Conservation (phyloP, 2,113 vertebrate genomes). For the Beaufortia kweichowensis region DNA sequence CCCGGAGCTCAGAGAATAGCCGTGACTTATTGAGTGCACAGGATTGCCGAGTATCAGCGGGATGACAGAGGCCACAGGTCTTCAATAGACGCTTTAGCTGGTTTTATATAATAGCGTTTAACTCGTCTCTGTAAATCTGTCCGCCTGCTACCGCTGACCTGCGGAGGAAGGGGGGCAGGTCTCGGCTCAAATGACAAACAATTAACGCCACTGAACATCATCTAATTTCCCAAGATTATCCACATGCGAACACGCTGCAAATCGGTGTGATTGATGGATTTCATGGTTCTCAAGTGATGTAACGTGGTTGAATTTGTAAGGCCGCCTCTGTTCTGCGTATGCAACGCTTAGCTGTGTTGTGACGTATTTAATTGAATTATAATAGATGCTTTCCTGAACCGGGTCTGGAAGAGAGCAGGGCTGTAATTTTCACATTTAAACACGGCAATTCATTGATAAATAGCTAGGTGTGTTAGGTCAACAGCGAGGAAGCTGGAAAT, state of each 20-base stretch:
- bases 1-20: conserved; percentile 6
- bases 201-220: conserved; percentile 27
- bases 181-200: conserved; percentile 31
- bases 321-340: not conserved
- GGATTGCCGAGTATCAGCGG: not conserved
- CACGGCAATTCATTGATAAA: conserved; percentile 24
- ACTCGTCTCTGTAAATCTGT: conserved; percentile 5
- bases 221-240: conserved; percentile 40
- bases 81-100: not conserved
- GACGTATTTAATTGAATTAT: conserved; percentile 48
- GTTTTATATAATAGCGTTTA: conserved; percentile 10
- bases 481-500: not conserved
- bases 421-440: conserved; percentile 52
- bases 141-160: not conserved
- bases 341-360: conserved; percentile 31
- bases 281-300: conserved; percentile 25
- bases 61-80: conserved; percentile 20
- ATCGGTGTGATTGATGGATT: conserved; percentile 34
- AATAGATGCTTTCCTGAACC: conserved; percentile 41
- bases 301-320: conserved; percentile 15
- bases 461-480: conserved; percentile 12
- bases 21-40: not conserved
- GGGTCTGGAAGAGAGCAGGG: conserved; percentile 6
- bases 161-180: conserved; percentile 1
- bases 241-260: conserved; percentile 6